Evolutionary conservation across 1,140 invertebrate genomes (phyloP).

Genomic region (Formica exsecta): DNA sequence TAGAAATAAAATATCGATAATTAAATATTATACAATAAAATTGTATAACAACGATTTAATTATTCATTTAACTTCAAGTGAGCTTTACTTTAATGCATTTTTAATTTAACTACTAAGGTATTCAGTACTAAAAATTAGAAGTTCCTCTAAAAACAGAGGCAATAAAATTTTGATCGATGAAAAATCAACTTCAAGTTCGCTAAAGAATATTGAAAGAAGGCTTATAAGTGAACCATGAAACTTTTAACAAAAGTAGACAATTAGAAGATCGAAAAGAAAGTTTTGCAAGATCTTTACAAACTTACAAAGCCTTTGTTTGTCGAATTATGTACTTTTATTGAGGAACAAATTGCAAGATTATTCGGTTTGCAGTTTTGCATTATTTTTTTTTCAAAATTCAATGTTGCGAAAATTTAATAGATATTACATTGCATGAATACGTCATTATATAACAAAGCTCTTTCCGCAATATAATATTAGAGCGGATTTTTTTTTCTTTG

Average conservation of each 20-base stretch:
- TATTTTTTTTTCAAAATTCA: background rate
- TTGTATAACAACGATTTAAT: background rate
- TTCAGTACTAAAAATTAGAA: background rate
- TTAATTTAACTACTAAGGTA: background rate
- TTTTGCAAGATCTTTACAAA: constrained; percentile 29
- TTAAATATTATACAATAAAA: background rate
- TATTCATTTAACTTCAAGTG: background rate
- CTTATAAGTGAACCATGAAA: constrained; percentile 24
- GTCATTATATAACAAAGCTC: constrained; percentile 13
- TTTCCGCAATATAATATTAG: constrained; percentile 41
- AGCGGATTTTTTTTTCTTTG: constrained; percentile 9
- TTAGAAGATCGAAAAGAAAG: constrained; percentile 54
- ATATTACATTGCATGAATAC: constrained; percentile 25
- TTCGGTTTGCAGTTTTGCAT: background rate
- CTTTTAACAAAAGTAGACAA: constrained; percentile 38
- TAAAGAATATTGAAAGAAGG: background rate
- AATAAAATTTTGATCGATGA: constrained; percentile 5
- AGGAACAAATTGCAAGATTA: constrained; percentile 29
- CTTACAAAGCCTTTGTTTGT: constrained; percentile 35
- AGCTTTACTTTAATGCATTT: background rate
- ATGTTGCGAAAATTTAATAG: background rate
- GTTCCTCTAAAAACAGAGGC: background rate
- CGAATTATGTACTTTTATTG: constrained; percentile 18
- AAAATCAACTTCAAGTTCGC: constrained; percentile 15
- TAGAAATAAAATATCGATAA: constrained; percentile 2